Evolutionary conservation across 64 coral and sea anemone genomes (phyloP).

Genomic region (Montipora capricornis): DNA sequence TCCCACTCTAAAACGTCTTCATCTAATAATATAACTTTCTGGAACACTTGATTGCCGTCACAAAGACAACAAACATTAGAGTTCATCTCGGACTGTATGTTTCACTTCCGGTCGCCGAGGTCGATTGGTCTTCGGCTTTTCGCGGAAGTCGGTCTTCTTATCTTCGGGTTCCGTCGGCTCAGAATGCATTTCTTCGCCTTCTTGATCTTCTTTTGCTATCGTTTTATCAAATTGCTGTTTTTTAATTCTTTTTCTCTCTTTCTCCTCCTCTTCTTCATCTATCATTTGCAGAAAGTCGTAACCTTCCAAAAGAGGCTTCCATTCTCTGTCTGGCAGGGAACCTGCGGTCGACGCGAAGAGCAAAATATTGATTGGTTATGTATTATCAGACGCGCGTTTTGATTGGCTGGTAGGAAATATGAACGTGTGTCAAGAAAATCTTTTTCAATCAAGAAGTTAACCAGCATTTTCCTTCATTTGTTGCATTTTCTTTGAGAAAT

Average conservation of each 20-base stretch:
- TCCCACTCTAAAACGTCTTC: too few relatives aligned
- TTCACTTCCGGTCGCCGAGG: slow-evolving; percentile 25
- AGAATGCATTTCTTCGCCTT: neutral
- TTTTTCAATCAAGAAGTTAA: too few relatives aligned
- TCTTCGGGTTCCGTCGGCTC: neutral
- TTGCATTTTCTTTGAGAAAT: too few relatives aligned
- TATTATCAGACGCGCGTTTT: too few relatives aligned
- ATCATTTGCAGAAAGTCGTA: slow-evolving; percentile 60
- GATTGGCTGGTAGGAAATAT: too few relatives aligned
- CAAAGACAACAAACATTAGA: neutral
- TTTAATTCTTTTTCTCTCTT: slow-evolving; percentile 25
- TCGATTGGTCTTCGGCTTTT: neutral
- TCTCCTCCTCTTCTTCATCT: slow-evolving; percentile 57
- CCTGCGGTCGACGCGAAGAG: neutral
- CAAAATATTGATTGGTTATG: neutral
- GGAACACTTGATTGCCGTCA: neutral
- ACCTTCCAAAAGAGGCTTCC: slow-evolving; percentile 64
- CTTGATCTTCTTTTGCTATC: neutral
- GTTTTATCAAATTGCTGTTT: neutral
- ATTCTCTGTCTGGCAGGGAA: slow-evolving; percentile 1
- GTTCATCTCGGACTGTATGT: slow-evolving; percentile 13
- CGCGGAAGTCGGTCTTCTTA: neutral
- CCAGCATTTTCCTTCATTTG: too few relatives aligned
- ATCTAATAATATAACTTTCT: too few relatives aligned
- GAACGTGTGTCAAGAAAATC: too few relatives aligned